A percentile compares a stretch with the other conserved stretches of the same genome.
Evolutionary conservation across 2,113 vertebrate genomes (phyloP).

Genomic region (Thinocorus orbignyianus): DNA sequence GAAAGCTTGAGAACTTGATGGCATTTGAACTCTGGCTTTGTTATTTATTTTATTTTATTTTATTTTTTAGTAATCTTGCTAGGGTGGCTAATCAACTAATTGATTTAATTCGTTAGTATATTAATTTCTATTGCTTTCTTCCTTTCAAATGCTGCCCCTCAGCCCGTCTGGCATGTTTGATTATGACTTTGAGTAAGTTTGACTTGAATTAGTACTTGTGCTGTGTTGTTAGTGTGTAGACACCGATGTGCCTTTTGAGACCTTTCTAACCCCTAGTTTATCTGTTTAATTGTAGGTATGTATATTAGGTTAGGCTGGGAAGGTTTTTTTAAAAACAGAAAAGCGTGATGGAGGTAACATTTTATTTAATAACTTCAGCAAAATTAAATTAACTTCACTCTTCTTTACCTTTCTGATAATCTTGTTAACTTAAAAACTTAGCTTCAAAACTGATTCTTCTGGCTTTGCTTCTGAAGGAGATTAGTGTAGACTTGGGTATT

Average conservation of each 20-base stretch:
- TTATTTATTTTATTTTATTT: constrained; percentile 28
- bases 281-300: constrained; percentile 86
- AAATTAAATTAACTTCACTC: constrained; percentile 76
- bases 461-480: constrained; percentile 78
- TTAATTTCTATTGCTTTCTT: constrained; percentile 98
- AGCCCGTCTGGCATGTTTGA: constrained; percentile 99
- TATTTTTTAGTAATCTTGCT: constrained; percentile 63
- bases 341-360: constrained; percentile 82
- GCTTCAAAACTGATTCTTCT: constrained; percentile 68
- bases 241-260: constrained; percentile 74
- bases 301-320: constrained; percentile 86
- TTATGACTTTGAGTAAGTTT: constrained; percentile 99
- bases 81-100: constrained; percentile 83
- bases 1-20: constrained; percentile 18
- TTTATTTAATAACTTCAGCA: constrained; percentile 83
- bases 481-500: constrained; percentile 63
- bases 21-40: constrained; percentile 47
- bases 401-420: constrained; percentile 72
- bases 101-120: constrained; percentile 78
- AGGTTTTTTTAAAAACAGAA: constrained; percentile 84
- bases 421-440: constrained; percentile 56
- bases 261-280: constrained; percentile 81
- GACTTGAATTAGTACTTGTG: constrained; percentile 88
- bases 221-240: constrained; percentile 81
- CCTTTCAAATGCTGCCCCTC: constrained; percentile 90